A percentile compares a stretch with the other conserved stretches of the same genome.
These are phyloP conservation scores for Stigmatopora argus DNA, from an alignment of 2,113 vertebrate species.

Conservation along the genomic window DNA sequence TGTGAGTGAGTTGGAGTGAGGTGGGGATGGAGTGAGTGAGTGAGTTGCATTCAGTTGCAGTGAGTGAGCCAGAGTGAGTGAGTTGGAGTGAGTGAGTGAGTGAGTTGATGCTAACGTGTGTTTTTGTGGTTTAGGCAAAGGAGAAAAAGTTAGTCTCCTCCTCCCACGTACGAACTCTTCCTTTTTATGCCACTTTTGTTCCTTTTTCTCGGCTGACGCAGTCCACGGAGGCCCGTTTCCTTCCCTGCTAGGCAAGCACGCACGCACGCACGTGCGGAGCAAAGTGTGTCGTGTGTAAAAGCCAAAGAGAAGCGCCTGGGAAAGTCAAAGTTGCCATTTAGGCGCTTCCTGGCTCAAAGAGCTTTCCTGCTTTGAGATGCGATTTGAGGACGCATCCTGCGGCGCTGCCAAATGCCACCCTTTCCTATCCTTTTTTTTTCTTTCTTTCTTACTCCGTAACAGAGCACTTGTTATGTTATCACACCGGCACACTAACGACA, in stretches of 20 bases:
- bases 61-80: too few species aligned
- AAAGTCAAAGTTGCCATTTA: neutral
- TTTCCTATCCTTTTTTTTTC: neutral
- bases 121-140: neutral
- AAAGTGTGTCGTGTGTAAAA: constrained; percentile 13
- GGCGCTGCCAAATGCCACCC: neutral
- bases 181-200: constrained; percentile 11
- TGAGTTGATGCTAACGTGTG: neutral
- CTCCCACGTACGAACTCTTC: neutral
- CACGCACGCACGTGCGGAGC: constrained; percentile 13
- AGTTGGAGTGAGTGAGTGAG: too few species aligned
- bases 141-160: constrained; percentile 33
- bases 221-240: constrained; percentile 35
- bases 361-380: neutral
- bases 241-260: too few species aligned
- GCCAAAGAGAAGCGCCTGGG: neutral
- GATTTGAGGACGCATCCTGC: constrained; percentile 1
- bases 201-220: constrained; percentile 1
- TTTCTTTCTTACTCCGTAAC: neutral
- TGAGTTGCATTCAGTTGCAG: too few species aligned
- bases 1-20: too few species aligned
- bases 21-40: too few species aligned
- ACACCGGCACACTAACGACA: neutral
- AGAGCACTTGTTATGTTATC: constrained; percentile 1
- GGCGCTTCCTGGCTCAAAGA: constrained; percentile 1